Evolutionary conservation across 2,888 invertebrate species (phyloP).

Genomic region (Drosophila pseudotalamancana): DNA sequence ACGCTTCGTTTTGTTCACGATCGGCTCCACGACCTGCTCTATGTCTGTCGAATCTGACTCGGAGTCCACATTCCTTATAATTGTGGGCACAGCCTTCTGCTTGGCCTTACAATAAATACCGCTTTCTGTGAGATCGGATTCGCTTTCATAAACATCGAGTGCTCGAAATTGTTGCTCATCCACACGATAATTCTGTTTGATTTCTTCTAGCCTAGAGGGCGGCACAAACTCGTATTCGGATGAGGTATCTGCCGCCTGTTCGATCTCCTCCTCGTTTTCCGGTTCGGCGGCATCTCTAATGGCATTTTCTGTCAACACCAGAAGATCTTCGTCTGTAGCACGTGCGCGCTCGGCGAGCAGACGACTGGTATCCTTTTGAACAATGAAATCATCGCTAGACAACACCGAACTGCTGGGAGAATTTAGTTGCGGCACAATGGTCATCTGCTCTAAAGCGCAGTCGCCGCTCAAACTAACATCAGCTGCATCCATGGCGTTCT

Average conservation of each 20-base stretch:
- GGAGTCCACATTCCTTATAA: slow-evolving; percentile 71
- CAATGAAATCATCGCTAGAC: slow-evolving; percentile 84
- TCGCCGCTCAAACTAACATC: slow-evolving; percentile 59
- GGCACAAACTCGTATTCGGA: slow-evolving; percentile 69
- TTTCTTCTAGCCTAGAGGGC: slow-evolving; percentile 56
- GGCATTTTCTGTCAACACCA: slow-evolving; percentile 72
- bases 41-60: slow-evolving; percentile 61
- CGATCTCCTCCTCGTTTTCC: neutral
- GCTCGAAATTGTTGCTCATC: slow-evolving; percentile 84
- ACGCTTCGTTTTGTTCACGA: slow-evolving; percentile 73
- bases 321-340: slow-evolving; percentile 81
- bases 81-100: slow-evolving; percentile 59
- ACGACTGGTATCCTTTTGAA: slow-evolving; percentile 79
- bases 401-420: slow-evolving; percentile 81
- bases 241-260: slow-evolving; percentile 32
- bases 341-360: slow-evolving; percentile 64
- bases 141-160: slow-evolving; percentile 87
- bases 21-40: slow-evolving; percentile 46
- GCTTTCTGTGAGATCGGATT: slow-evolving; percentile 84
- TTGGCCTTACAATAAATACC: slow-evolving; percentile 80
- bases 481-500: slow-evolving; percentile 76
- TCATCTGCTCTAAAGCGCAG: neutral
- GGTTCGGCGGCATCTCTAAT: slow-evolving; percentile 44
- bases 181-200: slow-evolving; percentile 79
- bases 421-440: slow-evolving; percentile 4